Evolutionary conservation across 35 echinoderm and acorn worm genomes (phyloP).

Genomic region (Apostichopus parvimensis): DNA sequence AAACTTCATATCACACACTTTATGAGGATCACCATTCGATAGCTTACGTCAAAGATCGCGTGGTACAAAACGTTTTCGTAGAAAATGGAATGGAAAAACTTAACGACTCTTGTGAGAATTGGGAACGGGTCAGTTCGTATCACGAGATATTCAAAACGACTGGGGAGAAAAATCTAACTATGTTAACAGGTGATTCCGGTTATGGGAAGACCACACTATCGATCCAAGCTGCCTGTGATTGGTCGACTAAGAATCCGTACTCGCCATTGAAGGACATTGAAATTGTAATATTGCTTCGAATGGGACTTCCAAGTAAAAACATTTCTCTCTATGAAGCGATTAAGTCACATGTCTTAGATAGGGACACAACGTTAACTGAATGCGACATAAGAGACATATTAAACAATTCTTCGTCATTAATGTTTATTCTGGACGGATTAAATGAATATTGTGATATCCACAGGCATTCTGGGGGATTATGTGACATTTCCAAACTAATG

Average conservation of each 20-base stretch:
- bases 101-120: neutral
- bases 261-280: constrained; percentile 12
- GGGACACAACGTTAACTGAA: neutral
- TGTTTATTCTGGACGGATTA: constrained; percentile 4
- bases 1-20: neutral
- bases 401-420: neutral
- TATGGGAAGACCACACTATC: constrained; percentile 5
- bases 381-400: neutral
- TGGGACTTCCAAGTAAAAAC: neutral
- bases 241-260: neutral
- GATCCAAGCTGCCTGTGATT: neutral
- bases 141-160: neutral
- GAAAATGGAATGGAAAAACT: neutral
- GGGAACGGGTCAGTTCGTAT: neutral
- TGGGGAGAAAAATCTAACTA: neutral
- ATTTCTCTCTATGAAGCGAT: constrained; percentile 9
- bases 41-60: neutral
- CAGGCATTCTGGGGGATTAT: neutral
- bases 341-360: neutral
- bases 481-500: neutral
- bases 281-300: constrained; percentile 11
- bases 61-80: neutral
- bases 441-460: neutral
- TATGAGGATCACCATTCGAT: neutral
- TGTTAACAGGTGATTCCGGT: neutral